Evolutionary conservation across 1,140 invertebrate species (phyloP).

Genomic region (Harlomillsia oculata): DNA sequence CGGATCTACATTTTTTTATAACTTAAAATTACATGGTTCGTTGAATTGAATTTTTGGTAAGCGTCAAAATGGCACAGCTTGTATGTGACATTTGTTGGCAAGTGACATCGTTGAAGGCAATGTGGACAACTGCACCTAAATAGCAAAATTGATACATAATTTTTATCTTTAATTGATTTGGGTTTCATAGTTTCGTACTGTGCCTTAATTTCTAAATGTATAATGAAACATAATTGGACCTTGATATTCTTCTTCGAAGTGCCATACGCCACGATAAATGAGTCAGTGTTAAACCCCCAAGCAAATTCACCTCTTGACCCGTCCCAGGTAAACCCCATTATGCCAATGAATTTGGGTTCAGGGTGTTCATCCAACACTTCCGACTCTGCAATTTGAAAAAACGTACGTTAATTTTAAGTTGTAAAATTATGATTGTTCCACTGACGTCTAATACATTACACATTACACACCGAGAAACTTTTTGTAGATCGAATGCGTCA

Average conservation of each 20-base stretch:
- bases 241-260: slow-evolving; percentile 3
- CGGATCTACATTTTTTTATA: too few relatives aligned
- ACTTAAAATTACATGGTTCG: too few relatives aligned
- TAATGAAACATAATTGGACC: neutral
- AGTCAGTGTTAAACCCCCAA: slow-evolving; percentile 20
- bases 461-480: neutral
- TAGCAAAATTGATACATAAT: too few relatives aligned
- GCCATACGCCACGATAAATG: slow-evolving; percentile 13
- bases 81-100: too few relatives aligned
- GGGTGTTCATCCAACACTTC: neutral
- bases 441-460: neutral
- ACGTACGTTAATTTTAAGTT: neutral
- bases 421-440: too few relatives aligned
- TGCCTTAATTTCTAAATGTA: neutral
- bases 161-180: too few relatives aligned
- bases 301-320: slow-evolving; percentile 26
- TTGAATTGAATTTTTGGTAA: too few relatives aligned
- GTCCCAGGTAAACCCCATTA: slow-evolving; percentile 24
- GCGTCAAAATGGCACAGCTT: too few relatives aligned
- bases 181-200: neutral
- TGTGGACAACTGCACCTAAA: too few relatives aligned
- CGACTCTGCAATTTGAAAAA: neutral
- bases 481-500: neutral
- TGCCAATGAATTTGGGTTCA: slow-evolving; percentile 17
- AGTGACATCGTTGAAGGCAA: too few relatives aligned